These are phyloP conservation scores for Epinephelus moara DNA, from an alignment of 2,113 vertebrate genomes.

Conservation along the genomic window DNA sequence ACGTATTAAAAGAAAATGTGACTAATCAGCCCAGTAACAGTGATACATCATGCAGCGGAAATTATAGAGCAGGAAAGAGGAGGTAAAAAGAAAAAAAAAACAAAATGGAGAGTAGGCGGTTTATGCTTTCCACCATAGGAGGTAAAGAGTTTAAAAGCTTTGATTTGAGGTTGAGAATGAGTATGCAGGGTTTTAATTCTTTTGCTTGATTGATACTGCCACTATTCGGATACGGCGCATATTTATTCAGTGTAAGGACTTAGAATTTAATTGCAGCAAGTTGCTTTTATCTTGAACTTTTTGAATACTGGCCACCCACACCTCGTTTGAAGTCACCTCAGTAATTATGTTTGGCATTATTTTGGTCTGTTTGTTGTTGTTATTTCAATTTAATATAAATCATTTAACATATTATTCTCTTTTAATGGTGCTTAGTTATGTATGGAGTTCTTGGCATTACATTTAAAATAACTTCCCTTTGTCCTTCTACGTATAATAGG, in stretches of 20 bases:
- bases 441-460: too few species aligned
- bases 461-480: too few species aligned
- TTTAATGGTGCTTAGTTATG: too few species aligned
- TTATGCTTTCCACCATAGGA: constrained; percentile 46
- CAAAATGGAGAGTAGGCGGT: constrained; percentile 28
- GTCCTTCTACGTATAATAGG: too few species aligned
- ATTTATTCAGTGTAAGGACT: constrained; percentile 38
- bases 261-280: not conserved
- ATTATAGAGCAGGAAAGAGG: constrained; percentile 46
- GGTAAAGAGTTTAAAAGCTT: constrained; percentile 50
- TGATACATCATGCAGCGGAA: constrained; percentile 76
- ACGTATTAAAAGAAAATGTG: constrained; percentile 78
- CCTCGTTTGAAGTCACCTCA: not conserved
- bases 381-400: not conserved
- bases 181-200: constrained; percentile 20
- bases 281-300: not conserved
- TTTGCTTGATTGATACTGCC: constrained; percentile 29
- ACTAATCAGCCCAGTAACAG: constrained; percentile 77
- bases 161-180: constrained; percentile 40
- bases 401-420: not conserved
- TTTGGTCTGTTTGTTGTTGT: not conserved
- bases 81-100: not conserved
- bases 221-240: constrained; percentile 18
- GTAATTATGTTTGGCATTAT: not conserved
- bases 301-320: not conserved